phyloP scores from a whole-genome alignment of 2,113 vertebrate genomes.

The Lagenorhynchus albirostris region DNA sequence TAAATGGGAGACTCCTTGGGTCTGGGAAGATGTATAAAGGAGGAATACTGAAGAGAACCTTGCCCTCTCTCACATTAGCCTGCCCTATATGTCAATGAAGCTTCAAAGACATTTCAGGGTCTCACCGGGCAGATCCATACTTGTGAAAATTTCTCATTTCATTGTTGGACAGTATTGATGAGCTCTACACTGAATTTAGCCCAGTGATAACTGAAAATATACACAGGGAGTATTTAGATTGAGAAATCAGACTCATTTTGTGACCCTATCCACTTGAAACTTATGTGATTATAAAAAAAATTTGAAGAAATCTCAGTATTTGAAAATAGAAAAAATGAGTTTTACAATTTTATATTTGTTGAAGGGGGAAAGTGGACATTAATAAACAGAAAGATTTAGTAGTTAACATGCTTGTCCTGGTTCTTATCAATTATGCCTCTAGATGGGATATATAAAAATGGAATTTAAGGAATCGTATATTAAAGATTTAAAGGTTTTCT shows the following conservation, averaged over 20 bases:
- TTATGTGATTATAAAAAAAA: not conserved
- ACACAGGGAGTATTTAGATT: not conserved
- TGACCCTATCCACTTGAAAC: not conserved
- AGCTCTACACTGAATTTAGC: not conserved
- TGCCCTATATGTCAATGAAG: not conserved
- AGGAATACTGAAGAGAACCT: not conserved
- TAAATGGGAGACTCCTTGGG: not conserved
- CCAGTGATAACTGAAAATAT: not conserved
- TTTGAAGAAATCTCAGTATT: not conserved
- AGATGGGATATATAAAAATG: not conserved
- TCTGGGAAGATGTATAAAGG: not conserved
- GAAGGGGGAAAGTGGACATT: not conserved
- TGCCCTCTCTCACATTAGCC: not conserved
- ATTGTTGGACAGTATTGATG: not conserved
- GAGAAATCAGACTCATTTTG: not conserved
- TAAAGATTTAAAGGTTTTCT: slow-evolving; percentile 15
- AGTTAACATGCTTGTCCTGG: not conserved
- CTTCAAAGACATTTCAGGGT: not conserved
- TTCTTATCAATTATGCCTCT: slow-evolving; percentile 17
- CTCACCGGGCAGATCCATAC: not conserved
- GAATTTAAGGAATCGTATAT: not conserved
- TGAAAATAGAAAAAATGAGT: slow-evolving; percentile 30
- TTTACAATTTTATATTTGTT: slow-evolving; percentile 7
- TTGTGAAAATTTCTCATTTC: not conserved
- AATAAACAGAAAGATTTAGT: slow-evolving; percentile 6